Base-by-base conservation (phyloP, 53 echinoderm and acorn worm genomes). In the Actinopyga echinites region DNA sequence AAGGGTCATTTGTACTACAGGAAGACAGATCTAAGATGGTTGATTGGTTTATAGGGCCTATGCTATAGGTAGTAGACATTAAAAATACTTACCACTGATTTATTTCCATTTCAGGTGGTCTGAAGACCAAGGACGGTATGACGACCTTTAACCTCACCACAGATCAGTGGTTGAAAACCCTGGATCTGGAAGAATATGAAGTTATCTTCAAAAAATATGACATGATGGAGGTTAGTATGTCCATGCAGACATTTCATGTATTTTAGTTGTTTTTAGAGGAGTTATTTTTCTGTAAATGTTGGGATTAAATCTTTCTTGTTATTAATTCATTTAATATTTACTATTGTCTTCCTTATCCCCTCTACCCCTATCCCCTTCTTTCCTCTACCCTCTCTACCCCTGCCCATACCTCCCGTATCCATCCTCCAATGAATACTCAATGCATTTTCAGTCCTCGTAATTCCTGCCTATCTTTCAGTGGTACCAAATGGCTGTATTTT, bases 161-260 rank as follows among this genome's bases (percentile, higher is more conserved):
- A 19, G 90, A 86, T n/a, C 43, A 90, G 30, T 95, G 95, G 95
- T 82, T 95, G 37, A 87, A 86, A 82, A 91, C 90, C 0, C 79
- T 95, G 83, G 91, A 95, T 67, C 83, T 95, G 55, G 89, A 95
- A 83, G 85, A 95, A 84, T 95, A 95, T 63, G 44, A 38, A 30
- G 62, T 79, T 2, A 49, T 91, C 59, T 95, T 95, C 88, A 83
- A 86, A 69, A 64, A 85, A 8, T 86, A 86, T 32, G 75, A 74
- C 58, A 80, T 83, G 32, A 93, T 95, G 22, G 89, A 95, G 92
- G 95, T 95, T 75, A 89, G 87, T n/a, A 54, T 10, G 55, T 54
- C 55, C 19, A 12, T 54, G 55, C n/a, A n/a, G n/a, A n/a, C n/a
- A n/a, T n/a, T n/a, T n/a, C n/a, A n/a, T n/a, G n/a, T n/a, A n/a